Conservation (phyloP, 2,888 invertebrate species). For the Coelinius sp. region DNA sequence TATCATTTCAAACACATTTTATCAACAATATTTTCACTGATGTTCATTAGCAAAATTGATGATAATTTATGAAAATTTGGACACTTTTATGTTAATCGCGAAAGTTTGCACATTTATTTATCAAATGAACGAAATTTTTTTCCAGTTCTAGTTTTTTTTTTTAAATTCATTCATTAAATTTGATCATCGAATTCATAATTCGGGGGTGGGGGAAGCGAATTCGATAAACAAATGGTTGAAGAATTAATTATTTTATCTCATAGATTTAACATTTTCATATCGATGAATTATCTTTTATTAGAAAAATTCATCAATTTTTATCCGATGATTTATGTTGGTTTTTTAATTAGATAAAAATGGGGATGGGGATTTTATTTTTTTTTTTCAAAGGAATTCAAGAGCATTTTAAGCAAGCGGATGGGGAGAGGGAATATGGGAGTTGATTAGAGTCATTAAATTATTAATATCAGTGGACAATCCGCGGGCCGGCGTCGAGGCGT, state of each 20-base stretch:
- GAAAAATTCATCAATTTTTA: neutral
- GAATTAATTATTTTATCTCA: neutral
- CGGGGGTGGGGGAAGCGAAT: conserved; percentile 7
- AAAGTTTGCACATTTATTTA: neutral
- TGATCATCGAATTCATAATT: conserved; percentile 15
- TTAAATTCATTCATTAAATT: neutral
- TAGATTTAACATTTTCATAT: too few species aligned
- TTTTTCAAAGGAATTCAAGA: neutral
- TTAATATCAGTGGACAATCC: conserved; percentile 5
- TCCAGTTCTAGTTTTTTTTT: neutral
- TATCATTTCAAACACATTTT: neutral
- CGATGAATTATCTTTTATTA: too few species aligned
- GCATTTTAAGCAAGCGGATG: conserved; percentile 32
- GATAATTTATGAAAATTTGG: conserved; percentile 9
- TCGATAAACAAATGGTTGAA: neutral
- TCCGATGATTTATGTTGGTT: neutral
- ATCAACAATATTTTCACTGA: neutral
- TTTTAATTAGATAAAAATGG: conserved; percentile 1
- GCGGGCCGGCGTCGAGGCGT: conserved; percentile 36
- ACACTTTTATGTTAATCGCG: conserved; percentile 13
- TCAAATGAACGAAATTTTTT: neutral
- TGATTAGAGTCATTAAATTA: neutral
- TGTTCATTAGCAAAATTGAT: neutral
- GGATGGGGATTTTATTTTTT: neutral
- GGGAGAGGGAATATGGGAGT: conserved; percentile 21